These are phyloP conservation scores for Alcis repandata DNA, from an alignment of 2,888 invertebrate genomes.

Conservation along the genomic window DNA sequence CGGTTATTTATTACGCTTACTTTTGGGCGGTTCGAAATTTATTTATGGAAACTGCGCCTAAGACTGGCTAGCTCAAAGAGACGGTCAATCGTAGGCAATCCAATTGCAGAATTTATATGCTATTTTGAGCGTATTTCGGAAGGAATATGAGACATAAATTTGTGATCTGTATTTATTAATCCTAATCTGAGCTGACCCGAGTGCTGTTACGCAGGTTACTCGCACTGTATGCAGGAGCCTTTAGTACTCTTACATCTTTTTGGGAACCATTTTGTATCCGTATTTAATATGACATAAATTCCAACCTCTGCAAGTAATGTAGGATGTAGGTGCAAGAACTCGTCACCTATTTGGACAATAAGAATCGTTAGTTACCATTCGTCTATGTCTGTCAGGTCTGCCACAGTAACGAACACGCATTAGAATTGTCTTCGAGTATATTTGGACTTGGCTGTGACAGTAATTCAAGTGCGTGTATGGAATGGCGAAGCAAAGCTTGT, in stretches of 20 bases:
- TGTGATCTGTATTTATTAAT: no score
- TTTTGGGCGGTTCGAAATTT: no score
- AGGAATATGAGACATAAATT: no score
- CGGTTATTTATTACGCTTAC: no score
- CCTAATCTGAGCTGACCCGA: no score
- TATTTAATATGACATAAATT: constrained; percentile 42
- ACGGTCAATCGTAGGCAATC: no score
- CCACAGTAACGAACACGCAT: constrained; percentile 59
- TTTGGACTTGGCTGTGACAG: constrained; percentile 31
- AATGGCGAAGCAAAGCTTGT: constrained; percentile 60
- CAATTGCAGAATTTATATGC: no score
- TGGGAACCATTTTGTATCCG: constrained; percentile 35
- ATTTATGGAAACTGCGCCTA: no score
- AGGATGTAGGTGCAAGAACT: constrained; percentile 50
- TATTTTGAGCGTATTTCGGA: no score
- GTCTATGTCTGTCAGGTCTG: constrained; percentile 54
- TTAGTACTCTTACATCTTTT: constrained; percentile 9
- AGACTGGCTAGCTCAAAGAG: no score
- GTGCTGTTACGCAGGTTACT: no score
- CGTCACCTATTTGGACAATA: constrained; percentile 71
- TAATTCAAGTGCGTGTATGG: constrained; percentile 57
- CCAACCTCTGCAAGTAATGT: constrained; percentile 44
- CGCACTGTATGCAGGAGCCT: no score
- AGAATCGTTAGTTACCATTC: constrained; percentile 74
- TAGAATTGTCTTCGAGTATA: constrained; percentile 44